Base-by-base conservation (phyloP, 2,113 vertebrate genomes). In the Spea multiplicata region DNA sequence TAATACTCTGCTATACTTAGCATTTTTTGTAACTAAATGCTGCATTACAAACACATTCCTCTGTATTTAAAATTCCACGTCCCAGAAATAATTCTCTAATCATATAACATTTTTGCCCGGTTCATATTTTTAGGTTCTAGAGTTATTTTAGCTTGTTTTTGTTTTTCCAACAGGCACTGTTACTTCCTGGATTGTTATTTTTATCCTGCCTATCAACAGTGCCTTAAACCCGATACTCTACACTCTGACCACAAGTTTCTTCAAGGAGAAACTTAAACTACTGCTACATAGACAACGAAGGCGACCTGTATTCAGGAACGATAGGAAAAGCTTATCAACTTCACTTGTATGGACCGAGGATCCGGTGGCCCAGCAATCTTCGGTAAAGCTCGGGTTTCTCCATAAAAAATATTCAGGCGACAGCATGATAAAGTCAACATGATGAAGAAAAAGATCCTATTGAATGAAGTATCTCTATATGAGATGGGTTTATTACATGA, bases 191-290 rank as follows among this genome's bases (percentile, higher is more conserved):
- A 86, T 90, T 8, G 91, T 92, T 71, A 88, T 92, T 81, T 93
- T 95, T 78, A 86, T 96, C 83, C 89, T 96, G 17, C 91, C 93
- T 7, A 89, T 93, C 78, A 94, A 93, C 87, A 95, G 91, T 44
- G 92, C 93, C 74, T 87, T 93, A 81, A 97, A 95, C 83, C 90
- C 90, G 67, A 90, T 94, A 83, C 89, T 94, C 13, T 92, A 93
- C 82, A 93, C 91, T 0, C 81, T 95, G 73, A 94, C 91, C 83
- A 94, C 91, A 77, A 93, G 85, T 81, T 91, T 94, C 87, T 95
- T 94, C 84, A 91, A 93, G 78, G 92, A 96, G 83, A 92, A 94
- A 73, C 85, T 93, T 80, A 94, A 94, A 76, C 53, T 92, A 67
- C 85, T 92, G 64, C 79, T 93, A 5, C 91, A 88, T 68, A 91